phyloP scores from a whole-genome alignment of 2,113 vertebrate genomes.

The Hyaena hyaena region DNA sequence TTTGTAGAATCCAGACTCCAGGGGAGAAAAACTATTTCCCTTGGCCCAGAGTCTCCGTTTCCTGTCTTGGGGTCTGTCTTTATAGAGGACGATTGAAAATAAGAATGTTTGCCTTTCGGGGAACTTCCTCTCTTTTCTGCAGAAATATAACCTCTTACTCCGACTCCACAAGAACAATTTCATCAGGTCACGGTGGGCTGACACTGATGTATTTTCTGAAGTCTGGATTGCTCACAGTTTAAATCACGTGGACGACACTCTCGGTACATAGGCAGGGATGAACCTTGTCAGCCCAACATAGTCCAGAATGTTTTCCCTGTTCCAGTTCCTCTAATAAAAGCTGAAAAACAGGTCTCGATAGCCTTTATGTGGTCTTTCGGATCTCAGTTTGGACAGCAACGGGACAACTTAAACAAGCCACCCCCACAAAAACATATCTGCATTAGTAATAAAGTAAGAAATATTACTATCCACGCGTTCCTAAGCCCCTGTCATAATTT shows the following conservation, averaged over 20 bases:
- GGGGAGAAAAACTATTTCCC: background rate
- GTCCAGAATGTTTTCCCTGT: slow-evolving; percentile 24
- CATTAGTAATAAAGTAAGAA: background rate
- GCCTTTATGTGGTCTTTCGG: background rate
- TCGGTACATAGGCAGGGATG: background rate
- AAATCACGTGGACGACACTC: background rate
- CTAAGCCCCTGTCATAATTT: background rate
- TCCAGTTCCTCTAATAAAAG: slow-evolving; percentile 6
- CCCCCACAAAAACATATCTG: background rate
- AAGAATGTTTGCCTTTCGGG: slow-evolving; percentile 16
- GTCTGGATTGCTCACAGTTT: background rate
- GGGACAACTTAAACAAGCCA: slow-evolving; percentile 10
- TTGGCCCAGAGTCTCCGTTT: background rate
- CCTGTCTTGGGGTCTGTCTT: background rate
- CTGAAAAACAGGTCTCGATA: slow-evolving; percentile 1
- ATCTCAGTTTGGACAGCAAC: background rate
- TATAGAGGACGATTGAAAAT: background rate
- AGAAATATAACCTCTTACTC: background rate
- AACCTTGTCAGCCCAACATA: background rate
- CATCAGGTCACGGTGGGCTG: background rate
- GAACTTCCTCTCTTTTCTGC: background rate
- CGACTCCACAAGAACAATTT: background rate
- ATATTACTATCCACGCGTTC: background rate
- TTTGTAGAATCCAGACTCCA: background rate
- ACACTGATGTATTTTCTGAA: background rate